phyloP scores from a whole-genome alignment of 2,113 vertebrate genomes.

The Melanostigma gelatinosum region DNA sequence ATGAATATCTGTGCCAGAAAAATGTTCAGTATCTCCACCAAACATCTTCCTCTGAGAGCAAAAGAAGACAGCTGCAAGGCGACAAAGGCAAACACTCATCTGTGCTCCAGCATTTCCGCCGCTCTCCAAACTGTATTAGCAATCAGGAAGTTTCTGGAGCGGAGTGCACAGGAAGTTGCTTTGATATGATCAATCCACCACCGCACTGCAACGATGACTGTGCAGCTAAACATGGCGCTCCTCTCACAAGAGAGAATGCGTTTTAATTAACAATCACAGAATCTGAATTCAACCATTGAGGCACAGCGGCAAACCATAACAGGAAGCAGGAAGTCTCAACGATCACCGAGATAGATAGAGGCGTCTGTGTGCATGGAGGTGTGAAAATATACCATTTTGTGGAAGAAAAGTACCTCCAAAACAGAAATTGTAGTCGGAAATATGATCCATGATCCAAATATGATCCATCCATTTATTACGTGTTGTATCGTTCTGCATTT shows the following conservation, averaged over 20 bases:
- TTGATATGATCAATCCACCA: slow-evolving; percentile 67
- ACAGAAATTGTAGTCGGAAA: not conserved
- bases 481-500: not conserved
- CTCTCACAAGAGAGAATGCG: slow-evolving; percentile 41
- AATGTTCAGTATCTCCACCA: slow-evolving; percentile 1
- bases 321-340: slow-evolving; percentile 60
- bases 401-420: not conserved
- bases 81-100: slow-evolving; percentile 54
- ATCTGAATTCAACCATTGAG: slow-evolving; percentile 35
- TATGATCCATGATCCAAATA: not conserved
- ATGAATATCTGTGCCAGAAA: not conserved
- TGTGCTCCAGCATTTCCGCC: slow-evolving; percentile 39
- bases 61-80: slow-evolving; percentile 63
- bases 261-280: slow-evolving; percentile 66
- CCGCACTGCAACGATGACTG: slow-evolving; percentile 61
- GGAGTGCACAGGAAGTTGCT: slow-evolving; percentile 58
- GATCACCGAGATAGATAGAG: slow-evolving; percentile 22
- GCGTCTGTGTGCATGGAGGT: not conserved
- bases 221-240: slow-evolving; percentile 50
- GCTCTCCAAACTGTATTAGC: slow-evolving; percentile 46
- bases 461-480: not conserved
- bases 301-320: slow-evolving; percentile 26
- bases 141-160: slow-evolving; percentile 65
- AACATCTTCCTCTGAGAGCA: slow-evolving; percentile 21
- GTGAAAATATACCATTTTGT: not conserved